Evolutionary conservation across 1,140 invertebrate genomes (phyloP), one percentile per base, ranked within the genome.

Genomic region (Drosophila kanapiae): DNA sequence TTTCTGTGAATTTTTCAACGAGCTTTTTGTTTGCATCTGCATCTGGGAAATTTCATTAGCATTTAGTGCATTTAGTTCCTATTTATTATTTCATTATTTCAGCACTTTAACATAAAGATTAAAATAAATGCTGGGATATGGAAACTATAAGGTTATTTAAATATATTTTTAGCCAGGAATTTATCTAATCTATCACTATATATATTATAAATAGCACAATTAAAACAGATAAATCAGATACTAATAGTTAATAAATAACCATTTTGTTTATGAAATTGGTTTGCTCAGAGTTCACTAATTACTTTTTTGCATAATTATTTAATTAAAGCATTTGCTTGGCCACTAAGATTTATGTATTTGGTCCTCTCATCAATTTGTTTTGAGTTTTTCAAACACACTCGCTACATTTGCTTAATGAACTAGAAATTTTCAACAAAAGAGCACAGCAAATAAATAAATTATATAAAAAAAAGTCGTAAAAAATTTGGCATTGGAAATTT

Each of bases 401-500:
- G 27, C 16, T 16, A 27, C 23, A 56, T 56, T 62, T 54, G 33
- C 35, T 60, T 29, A 23, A 61, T 37, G 27, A 54, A 45, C 23
- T 23, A 67, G n/a, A 65, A 74, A 59, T 27, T 42, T 27, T 31
- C 42, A 70, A 42, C 47, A 47, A 60, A 61, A n/a, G 45, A 57
- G 57, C 40, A 45, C 29, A 35, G 64, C 49, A 38, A 43, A 29
- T n/a, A 49, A 77, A 42, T 53, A 67, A 47, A 54, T 43, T 47
- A 29, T 51, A 54, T 56, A 45, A 43, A 62, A 60, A 43, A 54
- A 62, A 60, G 45, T 45, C 18, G 61, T 62, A 62, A 64, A 62
- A 72, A 70, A 72, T 74, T 80, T 87, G 77, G 77, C 83, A 87
- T 87, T 87, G 83, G 62, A 80, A 75, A 74, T 80, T 68, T 54